Base-by-base conservation (phyloP, 1,140 invertebrate species). In the Hyles vespertilio region DNA sequence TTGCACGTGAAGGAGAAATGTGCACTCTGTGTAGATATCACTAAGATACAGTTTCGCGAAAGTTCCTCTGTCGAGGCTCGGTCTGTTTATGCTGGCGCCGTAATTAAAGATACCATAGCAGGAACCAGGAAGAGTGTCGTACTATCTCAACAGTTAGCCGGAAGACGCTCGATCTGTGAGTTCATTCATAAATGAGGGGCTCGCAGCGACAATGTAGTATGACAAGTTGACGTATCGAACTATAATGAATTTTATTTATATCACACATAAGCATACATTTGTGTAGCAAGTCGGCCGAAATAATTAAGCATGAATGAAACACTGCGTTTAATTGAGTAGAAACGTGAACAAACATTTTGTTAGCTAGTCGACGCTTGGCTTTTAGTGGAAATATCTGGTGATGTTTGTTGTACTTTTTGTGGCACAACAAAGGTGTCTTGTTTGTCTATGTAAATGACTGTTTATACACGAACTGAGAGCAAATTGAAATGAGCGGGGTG, bases 51-150 rank as follows among this genome's bases (percentile, higher is more conserved):
- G 56, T 59, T 67, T 66, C 32, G 53, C 47, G 32, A 32, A 44
- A 50, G 5, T 11, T 53, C 8, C n/a, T 57, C 5, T 44, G 12
- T 48, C n/a, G 12, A 61, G 46, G 58, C 74, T 61, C 62, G 81
- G 74, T 79, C 77, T 74, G 74, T 76, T 77, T 84, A 81, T 70
- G 67, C 71, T 81, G 76, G 81, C 74, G 56, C 60, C 63, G 78
- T 84, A 85, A 85, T 89, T 85, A 87, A 86, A 84, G 79, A 84
- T 80, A 81, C 82, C 79, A 81, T 81, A 79, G 81, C 83, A 87
- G 86, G 84, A 86, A 89, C 84, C 84, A 89, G 86, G 86, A 89
- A 89, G 82, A 85, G 84, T 79, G 83, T 89, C 84, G 86, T 87
- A 89, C 86, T 89, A 89, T 87, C 86, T 84, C 81, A 81, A 87